Percentiles rank a stretch among this genome's conserved stretches.
Evolutionary conservation across 2,113 vertebrate genomes (phyloP).

Genomic region (Mobula birostris): DNA sequence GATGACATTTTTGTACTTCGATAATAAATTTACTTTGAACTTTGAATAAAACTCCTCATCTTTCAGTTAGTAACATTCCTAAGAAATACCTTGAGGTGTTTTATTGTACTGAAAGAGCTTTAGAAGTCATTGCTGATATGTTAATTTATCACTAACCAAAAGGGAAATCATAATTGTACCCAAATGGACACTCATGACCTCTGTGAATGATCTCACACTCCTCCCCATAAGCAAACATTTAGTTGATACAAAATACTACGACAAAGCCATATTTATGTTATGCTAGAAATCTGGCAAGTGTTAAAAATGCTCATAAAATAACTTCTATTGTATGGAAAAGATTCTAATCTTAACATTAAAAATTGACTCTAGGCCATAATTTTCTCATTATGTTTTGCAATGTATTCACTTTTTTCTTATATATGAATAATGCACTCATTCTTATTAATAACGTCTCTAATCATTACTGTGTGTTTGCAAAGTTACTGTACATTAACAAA

Average conservation of each 20-base stretch:
- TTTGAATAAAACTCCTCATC: too few relatives aligned
- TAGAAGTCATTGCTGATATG: not conserved
- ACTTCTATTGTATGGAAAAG: not conserved
- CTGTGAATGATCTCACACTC: not conserved
- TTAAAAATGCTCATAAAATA: not conserved
- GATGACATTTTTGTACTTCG: too few relatives aligned
- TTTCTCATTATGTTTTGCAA: not conserved
- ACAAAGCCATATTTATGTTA: not conserved
- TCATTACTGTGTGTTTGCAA: conserved; percentile 23
- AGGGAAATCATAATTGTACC: not conserved
- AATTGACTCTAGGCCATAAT: not conserved
- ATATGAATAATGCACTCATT: not conserved
- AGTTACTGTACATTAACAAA: not conserved
- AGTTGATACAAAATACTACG: not conserved
- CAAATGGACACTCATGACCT: not conserved
- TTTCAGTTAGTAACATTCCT: too few relatives aligned
- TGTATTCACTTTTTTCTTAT: not conserved
- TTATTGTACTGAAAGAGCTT: too few relatives aligned
- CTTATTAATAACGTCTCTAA: conserved; percentile 1
- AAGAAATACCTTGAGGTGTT: too few relatives aligned
- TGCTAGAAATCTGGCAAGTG: not conserved
- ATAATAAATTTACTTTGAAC: too few relatives aligned
- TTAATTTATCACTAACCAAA: not conserved
- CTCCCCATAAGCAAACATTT: not conserved
- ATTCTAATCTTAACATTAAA: not conserved